A percentile compares a stretch with the other conserved stretches of the same genome.
Conservation (phyloP, 2,888 invertebrate species). For the Perithous albicinctus region DNA sequence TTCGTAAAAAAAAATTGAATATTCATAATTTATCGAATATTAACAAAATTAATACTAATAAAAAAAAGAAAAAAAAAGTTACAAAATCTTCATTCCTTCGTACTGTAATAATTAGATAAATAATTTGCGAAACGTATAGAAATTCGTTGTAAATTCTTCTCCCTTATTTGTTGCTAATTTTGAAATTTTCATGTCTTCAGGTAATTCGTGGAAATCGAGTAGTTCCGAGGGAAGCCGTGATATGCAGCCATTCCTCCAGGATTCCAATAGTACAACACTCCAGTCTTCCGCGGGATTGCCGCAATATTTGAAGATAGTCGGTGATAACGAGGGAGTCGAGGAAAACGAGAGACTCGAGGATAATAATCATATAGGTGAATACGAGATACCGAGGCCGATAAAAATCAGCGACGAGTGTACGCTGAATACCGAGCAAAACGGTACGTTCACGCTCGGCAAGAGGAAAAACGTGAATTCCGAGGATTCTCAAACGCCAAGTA, state of each 20-base stretch:
- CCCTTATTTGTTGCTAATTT: too few relatives aligned
- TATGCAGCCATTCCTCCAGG: conserved; percentile 85
- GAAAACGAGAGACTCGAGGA: conserved; percentile 73
- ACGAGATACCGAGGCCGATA: conserved; percentile 87
- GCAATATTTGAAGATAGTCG: conserved; percentile 89
- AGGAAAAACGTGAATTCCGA: conserved; percentile 18
- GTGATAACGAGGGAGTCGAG: conserved; percentile 85
- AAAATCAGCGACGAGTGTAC: conserved; percentile 67
- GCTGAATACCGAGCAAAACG: conserved; percentile 62
- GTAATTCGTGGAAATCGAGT: conserved; percentile 85
- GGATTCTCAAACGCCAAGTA: conserved; percentile 13
- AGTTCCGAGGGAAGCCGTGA: conserved; percentile 85
- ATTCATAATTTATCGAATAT: too few relatives aligned
- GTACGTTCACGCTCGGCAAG: conserved; percentile 12
- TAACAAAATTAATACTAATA: too few relatives aligned
- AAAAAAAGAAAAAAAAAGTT: too few relatives aligned
- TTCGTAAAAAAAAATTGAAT: too few relatives aligned
- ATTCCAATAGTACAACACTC: conserved; percentile 75
- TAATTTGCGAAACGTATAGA: too few relatives aligned
- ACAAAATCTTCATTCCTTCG: too few relatives aligned
- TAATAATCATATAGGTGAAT: conserved; percentile 86
- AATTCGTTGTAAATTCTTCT: too few relatives aligned
- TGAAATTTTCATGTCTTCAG: conserved; percentile 74
- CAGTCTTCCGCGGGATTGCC: conserved; percentile 80
- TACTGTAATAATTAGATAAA: too few relatives aligned